phyloP scores from a whole-genome alignment of 2,113 vertebrate genomes.

The Cyanocitta stelleri region DNA sequence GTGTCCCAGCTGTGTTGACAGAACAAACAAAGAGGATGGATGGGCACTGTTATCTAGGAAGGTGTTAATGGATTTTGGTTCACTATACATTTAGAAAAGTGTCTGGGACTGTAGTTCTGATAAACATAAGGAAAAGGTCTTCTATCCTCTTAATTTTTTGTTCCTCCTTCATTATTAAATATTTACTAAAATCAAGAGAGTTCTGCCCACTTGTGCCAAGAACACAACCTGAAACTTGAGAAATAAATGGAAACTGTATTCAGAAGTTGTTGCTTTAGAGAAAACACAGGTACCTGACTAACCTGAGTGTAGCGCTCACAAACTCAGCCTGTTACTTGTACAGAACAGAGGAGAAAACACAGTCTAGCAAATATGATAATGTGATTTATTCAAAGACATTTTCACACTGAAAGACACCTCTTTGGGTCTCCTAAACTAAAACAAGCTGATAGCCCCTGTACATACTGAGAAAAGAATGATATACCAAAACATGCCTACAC shows the following conservation, averaged over 20 bases:
- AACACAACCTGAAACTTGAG: background rate
- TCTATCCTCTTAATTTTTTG: background rate
- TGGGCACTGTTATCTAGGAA: background rate
- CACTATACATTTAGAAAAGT: background rate
- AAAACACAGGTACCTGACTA: background rate
- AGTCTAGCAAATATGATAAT: background rate
- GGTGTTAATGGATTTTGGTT: background rate
- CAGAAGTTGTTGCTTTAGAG: background rate
- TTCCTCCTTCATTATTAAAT: background rate
- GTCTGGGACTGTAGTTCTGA: background rate
- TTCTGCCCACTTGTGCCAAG: background rate
- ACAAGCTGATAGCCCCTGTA: background rate
- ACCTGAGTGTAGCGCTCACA: background rate
- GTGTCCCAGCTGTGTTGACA: background rate
- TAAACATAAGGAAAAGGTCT: background rate
- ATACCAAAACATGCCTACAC: background rate
- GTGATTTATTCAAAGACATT: slow-evolving; percentile 1
- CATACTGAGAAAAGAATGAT: background rate
- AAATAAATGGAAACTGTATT: background rate
- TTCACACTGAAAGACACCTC: background rate
- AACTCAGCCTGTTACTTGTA: background rate
- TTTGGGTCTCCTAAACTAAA: background rate
- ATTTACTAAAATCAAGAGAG: background rate
- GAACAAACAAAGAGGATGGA: background rate
- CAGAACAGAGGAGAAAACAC: background rate